These are phyloP conservation scores for Halcyon smyrnensis DNA, from an alignment of 2,797 vertebrate species.

Conservation along the genomic window DNA sequence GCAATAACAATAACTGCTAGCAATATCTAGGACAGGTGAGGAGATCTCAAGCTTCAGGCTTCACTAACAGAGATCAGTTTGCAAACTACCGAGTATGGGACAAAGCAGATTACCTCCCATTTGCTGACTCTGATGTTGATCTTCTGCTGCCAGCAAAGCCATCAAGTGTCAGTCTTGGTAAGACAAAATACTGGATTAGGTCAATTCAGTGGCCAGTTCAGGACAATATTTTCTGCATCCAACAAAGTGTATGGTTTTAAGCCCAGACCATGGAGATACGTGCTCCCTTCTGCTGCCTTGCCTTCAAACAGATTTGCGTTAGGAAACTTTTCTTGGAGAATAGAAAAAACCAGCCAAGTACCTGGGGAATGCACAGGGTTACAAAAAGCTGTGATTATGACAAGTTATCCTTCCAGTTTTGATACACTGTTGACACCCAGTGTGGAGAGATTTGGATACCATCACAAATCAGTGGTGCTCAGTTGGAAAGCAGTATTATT, in stretches of 20 bases:
- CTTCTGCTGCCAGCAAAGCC: not conserved
- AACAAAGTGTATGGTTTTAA: not conserved
- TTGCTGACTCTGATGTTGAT: not conserved
- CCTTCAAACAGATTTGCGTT: not conserved
- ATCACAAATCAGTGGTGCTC: not conserved
- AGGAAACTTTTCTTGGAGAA: not conserved
- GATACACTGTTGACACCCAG: rapidly evolving
- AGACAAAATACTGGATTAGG: not conserved
- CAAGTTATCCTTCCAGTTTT: not conserved
- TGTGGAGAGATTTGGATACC: not conserved
- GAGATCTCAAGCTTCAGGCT: not conserved
- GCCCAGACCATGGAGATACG: not conserved
- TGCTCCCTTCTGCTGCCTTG: not conserved
- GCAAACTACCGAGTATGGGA: not conserved
- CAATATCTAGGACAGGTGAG: not conserved
- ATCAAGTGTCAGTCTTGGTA: not conserved
- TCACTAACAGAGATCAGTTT: not conserved
- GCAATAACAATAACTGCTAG: not conserved
- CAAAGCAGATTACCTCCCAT: not conserved
- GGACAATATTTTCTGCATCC: not conserved
- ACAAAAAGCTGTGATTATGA: not conserved
- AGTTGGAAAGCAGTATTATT: not conserved
- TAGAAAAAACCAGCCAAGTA: not conserved
- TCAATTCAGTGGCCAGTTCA: not conserved
- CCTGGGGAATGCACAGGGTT: not conserved